These are phyloP conservation scores for Acleris emargana DNA, from an alignment of 2,888 invertebrate genomes.

Conservation along the genomic window DNA sequence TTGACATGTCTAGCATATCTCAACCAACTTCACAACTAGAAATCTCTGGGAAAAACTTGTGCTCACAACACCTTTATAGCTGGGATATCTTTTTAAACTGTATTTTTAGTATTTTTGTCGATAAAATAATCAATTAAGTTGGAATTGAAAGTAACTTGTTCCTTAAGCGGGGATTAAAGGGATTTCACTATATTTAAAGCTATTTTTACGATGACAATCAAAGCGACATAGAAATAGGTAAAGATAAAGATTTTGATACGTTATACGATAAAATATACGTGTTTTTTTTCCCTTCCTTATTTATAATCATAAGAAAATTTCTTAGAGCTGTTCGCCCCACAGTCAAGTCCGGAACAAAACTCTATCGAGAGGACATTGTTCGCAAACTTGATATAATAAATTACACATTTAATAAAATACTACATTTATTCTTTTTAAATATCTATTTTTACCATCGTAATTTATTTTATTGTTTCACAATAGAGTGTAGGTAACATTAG, in stretches of 20 bases:
- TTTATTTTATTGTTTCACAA: constrained; percentile 35
- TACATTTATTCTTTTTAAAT: constrained; percentile 33
- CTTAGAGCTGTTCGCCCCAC: constrained; percentile 52
- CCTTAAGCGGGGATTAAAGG: constrained; percentile 12
- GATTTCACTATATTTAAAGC: constrained; percentile 45
- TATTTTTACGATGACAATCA: constrained; percentile 65
- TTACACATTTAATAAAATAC: constrained; percentile 37
- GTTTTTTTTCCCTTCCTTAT: constrained; percentile 61
- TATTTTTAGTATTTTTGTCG: no score
- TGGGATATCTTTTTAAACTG: no score
- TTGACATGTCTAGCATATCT: no score
- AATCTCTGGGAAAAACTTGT: no score
- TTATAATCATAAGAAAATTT: constrained; percentile 81
- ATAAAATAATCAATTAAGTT: no score
- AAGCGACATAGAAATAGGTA: constrained; percentile 77
- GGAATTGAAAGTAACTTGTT: no score
- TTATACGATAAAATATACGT: constrained; percentile 73
- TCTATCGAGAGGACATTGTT: constrained; percentile 25
- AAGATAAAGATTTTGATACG: constrained; percentile 66
- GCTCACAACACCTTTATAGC: no score
- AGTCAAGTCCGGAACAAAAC: constrained; percentile 49
- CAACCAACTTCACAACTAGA: no score
- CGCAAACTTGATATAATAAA: constrained; percentile 26
- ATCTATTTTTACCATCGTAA: constrained; percentile 29
- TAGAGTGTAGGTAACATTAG: constrained; percentile 32